Base-by-base conservation (phyloP, 2,797 vertebrate genomes). In the Clarias laeviceps region DNA sequence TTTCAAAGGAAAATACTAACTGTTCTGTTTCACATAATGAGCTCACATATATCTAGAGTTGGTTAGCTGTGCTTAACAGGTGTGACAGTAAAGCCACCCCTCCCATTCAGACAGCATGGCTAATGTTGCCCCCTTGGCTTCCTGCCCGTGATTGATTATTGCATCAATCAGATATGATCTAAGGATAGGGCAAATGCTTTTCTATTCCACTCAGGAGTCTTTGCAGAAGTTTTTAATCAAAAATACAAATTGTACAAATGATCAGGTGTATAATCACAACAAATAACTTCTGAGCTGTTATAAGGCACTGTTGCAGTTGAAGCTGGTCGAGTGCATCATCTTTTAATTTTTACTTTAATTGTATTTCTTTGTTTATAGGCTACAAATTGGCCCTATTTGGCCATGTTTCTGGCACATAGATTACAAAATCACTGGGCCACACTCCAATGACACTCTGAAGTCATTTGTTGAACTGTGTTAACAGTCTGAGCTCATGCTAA, bases 381-480 rank as follows among this genome's bases (percentile, higher is more conserved):
- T 29, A 15, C 22, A 45, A 72, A 15, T 5, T 62, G 59, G 59
- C 59, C 20, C 22, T 22, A 62, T 24, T 37, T 61, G 76, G 57
- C 9, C 20, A 37, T 32, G 37, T 78, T 78, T 61, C 76, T 37
- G 5, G 61, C 56, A 37, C 20, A 37, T 61, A 37, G 29, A 14
- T 9, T 5, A 59, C n/a, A 77, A 34, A 14, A 24, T 37, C 76
- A 78, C 56, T 78, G 32, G 56, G 24, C 20, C 56, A 78, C 29
- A 61, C 32, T 59, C 32, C 20, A 37, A 22, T 6, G 61, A 61
- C 56, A 78, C 57, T 34, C 29, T 62, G 29, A 37, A 61, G 32
- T 78, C 32, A 78, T 61, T 78, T 78, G 56, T 61, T 78, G 29
- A 61, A 12, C 12, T 61, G 32, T 61, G 76, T 78, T 78, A n/a